These are phyloP conservation scores for Stenodera caucasica DNA, from an alignment of 2,888 invertebrate genomes.

Conservation along the genomic window DNA sequence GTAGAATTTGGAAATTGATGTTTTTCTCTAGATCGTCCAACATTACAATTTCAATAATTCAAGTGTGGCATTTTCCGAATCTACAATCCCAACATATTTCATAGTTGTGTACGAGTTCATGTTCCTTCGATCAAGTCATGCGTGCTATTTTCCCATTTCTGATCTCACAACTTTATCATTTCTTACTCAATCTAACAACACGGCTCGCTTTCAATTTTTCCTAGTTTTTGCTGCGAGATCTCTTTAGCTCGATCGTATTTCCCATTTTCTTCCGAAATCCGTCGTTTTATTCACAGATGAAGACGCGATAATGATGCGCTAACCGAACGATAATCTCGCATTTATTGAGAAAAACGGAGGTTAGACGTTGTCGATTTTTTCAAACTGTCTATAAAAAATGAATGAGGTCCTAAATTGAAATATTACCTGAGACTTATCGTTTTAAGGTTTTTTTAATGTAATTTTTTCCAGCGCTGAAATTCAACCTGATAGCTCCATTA, in stretches of 20 bases:
- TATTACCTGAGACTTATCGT: too few species aligned
- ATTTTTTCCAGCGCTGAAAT: too few species aligned
- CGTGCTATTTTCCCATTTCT: not conserved
- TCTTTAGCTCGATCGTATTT: not conserved
- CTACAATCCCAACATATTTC: not conserved
- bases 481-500: too few species aligned
- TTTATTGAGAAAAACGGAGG: not conserved
- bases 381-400: not conserved
- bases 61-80: not conserved
- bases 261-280: not conserved
- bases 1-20: too few species aligned
- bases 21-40: not conserved
- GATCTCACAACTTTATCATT: not conserved
- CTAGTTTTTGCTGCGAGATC: not conserved
- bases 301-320: conserved; percentile 3
- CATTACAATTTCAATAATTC: not conserved
- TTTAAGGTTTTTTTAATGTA: too few species aligned
- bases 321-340: not conserved
- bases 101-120: not conserved
- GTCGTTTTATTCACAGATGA: not conserved
- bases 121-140: not conserved
- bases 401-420: too few species aligned
- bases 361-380: not conserved
- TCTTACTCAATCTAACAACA: not conserved
- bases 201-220: not conserved